Evolutionary conservation across 2,888 invertebrate species (phyloP), one percentile per base, ranked within the genome.

Genomic region (Amorpha juglandis): DNA sequence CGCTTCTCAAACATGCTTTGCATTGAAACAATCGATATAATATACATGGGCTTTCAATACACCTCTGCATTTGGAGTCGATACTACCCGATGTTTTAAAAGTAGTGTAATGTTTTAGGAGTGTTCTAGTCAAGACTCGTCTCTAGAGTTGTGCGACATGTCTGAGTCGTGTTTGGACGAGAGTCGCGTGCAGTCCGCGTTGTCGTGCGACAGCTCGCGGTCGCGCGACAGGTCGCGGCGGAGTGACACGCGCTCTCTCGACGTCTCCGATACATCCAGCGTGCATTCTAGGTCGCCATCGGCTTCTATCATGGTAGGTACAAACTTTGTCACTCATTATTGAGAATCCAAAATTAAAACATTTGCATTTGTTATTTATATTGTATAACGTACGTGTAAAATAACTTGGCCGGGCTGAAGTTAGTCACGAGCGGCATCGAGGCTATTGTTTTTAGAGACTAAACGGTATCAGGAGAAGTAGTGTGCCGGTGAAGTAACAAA

Each of bases 41-140:
- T 38, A 12, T 42, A 42, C 16, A 12, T 8, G 6, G 11, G 55
- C 62, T 62, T 62, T 1, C 14, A 45, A 45, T 21, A 7, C 21
- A 45, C 6, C 42, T 16, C 12, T 14, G 7, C 8, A 14, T n/a
- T 7, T 12, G 16, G 11, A 21, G 14, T 45, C n/a, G 19, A 65
- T 65, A 63, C 12, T 14, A 16, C 11, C 14, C 42, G 27, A 55
- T 42, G 11, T 38, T 9, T 12, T 14, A 21, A 35, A 38, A n/a
- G 16, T 62, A n/a, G 21, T 48, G 53, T 62, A 11, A 6, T 19
- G 66, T 69, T 86, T 87, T 88, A 94, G 93, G 94, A 94, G 71
- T 92, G 93, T 87, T 93, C 92, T 88, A 93, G 93, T 91, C 93
- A 93, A 87, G 93, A 94, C 65, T 93, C 93, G 68, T 94, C 94